Evolutionary conservation across 2,888 invertebrate species (phyloP), one percentile per base, ranked within the genome.

Genomic region (Polydrusus pterygomalis): DNA sequence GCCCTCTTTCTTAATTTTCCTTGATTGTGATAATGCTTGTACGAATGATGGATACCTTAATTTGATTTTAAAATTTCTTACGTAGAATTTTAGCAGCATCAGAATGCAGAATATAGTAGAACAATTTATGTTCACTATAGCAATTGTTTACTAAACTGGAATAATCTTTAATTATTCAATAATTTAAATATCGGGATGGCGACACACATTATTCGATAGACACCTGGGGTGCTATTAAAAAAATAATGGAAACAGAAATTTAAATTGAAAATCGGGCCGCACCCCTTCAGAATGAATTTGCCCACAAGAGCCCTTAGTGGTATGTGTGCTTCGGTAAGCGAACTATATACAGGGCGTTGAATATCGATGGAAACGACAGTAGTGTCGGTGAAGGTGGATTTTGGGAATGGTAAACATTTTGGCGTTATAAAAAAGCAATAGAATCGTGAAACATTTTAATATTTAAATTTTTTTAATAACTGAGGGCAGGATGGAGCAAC

Each of bases 161-260:
- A 17, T 10, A 58, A 5, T n/a, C 25, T 7, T 49, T 64, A 64
- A 64, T 47, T 47, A 63, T 64, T 64, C 45, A 64, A 64, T 47
- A 47, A 64, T 64, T 64, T 20, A 30, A 47, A 17, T 64, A 15
- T 64, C 30, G 47, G 25, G 20, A 47, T 45, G 30, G 64, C 47
- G 64, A 45, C 63, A 63, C 63, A 63, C 43, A 63, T 63, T 63
- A 63, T 20, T 63, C 13, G n/a, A 43, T 18, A 45, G 47, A 47
- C 64, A 64, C 64, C 64, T 64, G 64, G 64, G 64, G 64, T 47
- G 47, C 25, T 30, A 64, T 64, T 64, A 47, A 64, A 64, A 60
- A 64, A 64, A 64, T 64, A 64, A 64, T 64, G 47, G 25, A 64
- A 64, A 64, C 47, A 47, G 25, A 64, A 64, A 64, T 64, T 45